Base-by-base conservation (phyloP, 92 coral and sea anemone species). In the Umimayanthus chanpuru region DNA sequence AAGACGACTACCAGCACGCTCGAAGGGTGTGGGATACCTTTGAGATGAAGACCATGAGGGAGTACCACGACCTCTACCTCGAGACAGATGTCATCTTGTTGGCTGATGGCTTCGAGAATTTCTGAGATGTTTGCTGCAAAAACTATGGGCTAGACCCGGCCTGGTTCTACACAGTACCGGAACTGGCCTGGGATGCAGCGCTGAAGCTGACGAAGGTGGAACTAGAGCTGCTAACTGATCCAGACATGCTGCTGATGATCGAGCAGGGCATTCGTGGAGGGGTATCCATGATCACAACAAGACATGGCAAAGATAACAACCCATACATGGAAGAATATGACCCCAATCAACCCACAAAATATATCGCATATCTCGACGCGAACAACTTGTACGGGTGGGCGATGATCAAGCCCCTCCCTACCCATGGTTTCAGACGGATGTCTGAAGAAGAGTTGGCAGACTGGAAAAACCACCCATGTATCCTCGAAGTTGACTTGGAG, bases 41-140 rank as follows among this genome's bases (percentile, higher is more conserved):
- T 55, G 47, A 76, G 21, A 79, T 91, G 89, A 91, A 88, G 56
- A 88, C 87, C 0, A 88, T 91, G 90, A 50, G 91, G 58, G 80
- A 84, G 0, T 91, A 91, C 56, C 93, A 91, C 26, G 87, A 88
- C 55, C 41, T 91, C n/a, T n/a, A n/a, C n/a, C n/a, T n/a, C n/a
- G n/a, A n/a, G n/a, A n/a, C n/a, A n/a, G n/a, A n/a, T n/a, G 53
- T 68, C 21, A 6, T 53, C 11, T 85, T 85, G 29, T 44, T 91
- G 9, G 92, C 90, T 7, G 92, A 93, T 64, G 93, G 88, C 18
- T 88, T 90, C 64, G 93, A 88, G 43, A 80, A 90, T 26, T 90
- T 93, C 86, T 80, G 91, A 77, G 61, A 91, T 55, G 90, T 81
- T 67, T 93, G 92, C 18, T 0, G 67, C 0, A 21, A 80, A 21